Conservation (phyloP, 1,140 invertebrate species). For the Linepithema humile region DNA sequence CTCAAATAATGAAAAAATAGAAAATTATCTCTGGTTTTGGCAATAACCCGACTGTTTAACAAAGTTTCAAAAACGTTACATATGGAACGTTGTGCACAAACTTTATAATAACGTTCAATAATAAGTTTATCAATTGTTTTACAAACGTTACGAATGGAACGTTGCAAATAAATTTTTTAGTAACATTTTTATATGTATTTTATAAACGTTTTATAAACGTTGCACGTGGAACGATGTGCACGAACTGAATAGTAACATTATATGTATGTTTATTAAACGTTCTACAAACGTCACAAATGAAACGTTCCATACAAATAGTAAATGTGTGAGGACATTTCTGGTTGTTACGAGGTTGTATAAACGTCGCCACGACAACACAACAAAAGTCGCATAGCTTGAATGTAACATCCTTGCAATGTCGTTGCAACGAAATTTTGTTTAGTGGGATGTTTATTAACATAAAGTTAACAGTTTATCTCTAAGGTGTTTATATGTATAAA, state of each 20-base stretch:
- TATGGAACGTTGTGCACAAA: neutral
- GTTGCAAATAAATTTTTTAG: too few relatives aligned
- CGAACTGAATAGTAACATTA: neutral
- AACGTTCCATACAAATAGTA: neutral
- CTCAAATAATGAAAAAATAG: neutral
- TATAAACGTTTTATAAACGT: neutral
- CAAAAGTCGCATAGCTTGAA: neutral
- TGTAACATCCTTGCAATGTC: neutral
- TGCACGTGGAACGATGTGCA: neutral
- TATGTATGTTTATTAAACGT: neutral
- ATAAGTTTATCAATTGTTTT: neutral
- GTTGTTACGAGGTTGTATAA: neutral
- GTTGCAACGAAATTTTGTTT: neutral
- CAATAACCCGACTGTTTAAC: neutral
- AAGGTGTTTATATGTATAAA: too few relatives aligned
- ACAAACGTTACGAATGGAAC: too few relatives aligned
- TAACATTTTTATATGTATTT: too few relatives aligned
- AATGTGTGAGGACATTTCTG: neutral
- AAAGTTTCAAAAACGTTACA: slow-evolving; percentile 9
- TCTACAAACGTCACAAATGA: neutral
- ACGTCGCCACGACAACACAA: neutral
- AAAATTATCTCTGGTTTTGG: neutral
- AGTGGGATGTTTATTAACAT: too few relatives aligned
- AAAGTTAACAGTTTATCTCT: too few relatives aligned
- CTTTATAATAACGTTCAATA: neutral